A percentile compares a stretch with the other conserved stretches of the same genome.
Evolutionary conservation across 2,888 invertebrate species (phyloP).

Genomic region (Acronicta leporina): DNA sequence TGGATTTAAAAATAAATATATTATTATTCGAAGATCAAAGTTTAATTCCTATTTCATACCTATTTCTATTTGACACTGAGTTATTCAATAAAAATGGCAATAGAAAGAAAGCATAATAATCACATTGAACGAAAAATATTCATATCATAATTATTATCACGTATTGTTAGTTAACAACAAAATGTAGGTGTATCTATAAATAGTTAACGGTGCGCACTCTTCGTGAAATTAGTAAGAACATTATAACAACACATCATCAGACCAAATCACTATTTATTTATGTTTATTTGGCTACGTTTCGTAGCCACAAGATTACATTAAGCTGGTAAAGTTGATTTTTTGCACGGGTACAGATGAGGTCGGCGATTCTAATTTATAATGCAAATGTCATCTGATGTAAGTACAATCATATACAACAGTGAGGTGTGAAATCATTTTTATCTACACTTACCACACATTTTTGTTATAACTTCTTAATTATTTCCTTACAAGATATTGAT

Average conservation of each 20-base stretch:
- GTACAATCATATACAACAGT: constrained; percentile 20
- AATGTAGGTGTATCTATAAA: constrained; percentile 6
- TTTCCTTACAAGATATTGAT: neutral
- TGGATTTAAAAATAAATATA: no score
- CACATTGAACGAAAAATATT: no score
- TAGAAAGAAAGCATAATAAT: no score
- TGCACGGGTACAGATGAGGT: constrained; percentile 26
- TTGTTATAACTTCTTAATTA: constrained; percentile 5
- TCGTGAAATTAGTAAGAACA: constrained; percentile 37
- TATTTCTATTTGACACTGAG: no score
- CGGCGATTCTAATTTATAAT: constrained; percentile 30
- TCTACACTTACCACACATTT: constrained; percentile 25
- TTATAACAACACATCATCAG: constrained; percentile 36
- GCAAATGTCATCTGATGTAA: constrained; percentile 40
- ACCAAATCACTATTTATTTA: constrained; percentile 27
- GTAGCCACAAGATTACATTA: constrained; percentile 39
- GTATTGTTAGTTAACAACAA: no score
- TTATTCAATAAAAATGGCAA: no score
- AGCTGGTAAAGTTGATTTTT: constrained; percentile 28
- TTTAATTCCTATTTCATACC: no score
- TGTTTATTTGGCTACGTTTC: constrained; percentile 24
- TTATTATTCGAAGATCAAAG: no score
- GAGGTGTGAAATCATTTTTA: constrained; percentile 24
- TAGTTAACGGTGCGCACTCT: constrained; percentile 18
- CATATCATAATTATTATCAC: no score